These are phyloP conservation scores for Cheilosia vulpina DNA, from an alignment of 2,888 invertebrate genomes.

Conservation along the genomic window DNA sequence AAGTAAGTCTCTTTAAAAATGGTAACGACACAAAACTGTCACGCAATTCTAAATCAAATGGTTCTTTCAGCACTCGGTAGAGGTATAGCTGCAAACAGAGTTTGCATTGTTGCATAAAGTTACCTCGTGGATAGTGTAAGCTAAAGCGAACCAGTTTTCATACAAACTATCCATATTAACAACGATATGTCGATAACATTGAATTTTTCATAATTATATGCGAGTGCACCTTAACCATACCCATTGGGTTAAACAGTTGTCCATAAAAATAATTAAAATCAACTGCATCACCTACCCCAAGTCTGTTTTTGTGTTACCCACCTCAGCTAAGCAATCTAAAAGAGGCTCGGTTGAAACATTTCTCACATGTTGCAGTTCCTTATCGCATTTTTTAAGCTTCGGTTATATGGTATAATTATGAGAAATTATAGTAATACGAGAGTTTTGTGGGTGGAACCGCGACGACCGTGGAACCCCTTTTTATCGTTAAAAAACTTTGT, in stretches of 20 bases:
- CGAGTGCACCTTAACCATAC: background rate
- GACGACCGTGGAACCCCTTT: slow-evolving; percentile 45
- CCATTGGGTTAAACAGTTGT: background rate
- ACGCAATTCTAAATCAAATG: no score
- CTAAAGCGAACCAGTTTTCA: no score
- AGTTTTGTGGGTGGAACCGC: slow-evolving; percentile 46
- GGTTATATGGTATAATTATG: slow-evolving; percentile 50
- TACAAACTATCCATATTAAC: background rate
- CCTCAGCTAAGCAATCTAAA: background rate
- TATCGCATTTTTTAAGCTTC: slow-evolving; percentile 30
- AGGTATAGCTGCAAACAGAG: no score
- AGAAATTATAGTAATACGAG: slow-evolving; percentile 47
- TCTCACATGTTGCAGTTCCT: slow-evolving; percentile 42
- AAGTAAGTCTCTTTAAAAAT: no score
- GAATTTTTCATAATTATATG: background rate
- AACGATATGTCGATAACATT: background rate
- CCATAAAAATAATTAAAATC: slow-evolving; percentile 1
- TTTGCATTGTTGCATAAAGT: no score
- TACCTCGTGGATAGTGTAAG: no score
- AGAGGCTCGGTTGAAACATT: slow-evolving; percentile 11
- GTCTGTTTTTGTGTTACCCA: slow-evolving; percentile 13
- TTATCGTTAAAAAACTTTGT: slow-evolving; percentile 24
- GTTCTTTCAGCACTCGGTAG: no score
- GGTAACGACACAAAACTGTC: no score
- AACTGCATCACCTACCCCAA: slow-evolving; percentile 21